Percentiles rank a stretch among this genome's conserved stretches.
Evolutionary conservation across 2,797 vertebrate species (phyloP).

Genomic region (Sciurus vulgaris): DNA sequence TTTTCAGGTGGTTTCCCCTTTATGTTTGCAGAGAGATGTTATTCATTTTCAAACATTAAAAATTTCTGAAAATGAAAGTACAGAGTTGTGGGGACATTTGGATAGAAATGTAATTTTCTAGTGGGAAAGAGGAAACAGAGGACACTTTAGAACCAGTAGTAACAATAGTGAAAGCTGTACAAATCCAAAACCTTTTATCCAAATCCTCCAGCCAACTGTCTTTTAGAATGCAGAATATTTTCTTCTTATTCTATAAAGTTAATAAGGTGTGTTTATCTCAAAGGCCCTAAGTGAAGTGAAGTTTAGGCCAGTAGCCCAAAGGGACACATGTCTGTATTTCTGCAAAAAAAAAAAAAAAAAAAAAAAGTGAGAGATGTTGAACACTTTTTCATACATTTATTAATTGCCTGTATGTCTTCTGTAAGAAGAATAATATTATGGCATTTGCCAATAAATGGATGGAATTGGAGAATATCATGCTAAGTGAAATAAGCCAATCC

Average conservation of each 20-base stretch:
- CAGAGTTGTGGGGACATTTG: neutral
- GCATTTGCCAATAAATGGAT: too few relatives aligned
- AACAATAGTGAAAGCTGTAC: neutral
- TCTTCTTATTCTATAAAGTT: neutral
- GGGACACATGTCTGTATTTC: neutral
- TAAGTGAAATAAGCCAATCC: too few relatives aligned
- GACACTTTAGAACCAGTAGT: neutral
- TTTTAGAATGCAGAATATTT: neutral
- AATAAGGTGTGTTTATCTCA: neutral
- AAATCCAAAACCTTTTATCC: neutral
- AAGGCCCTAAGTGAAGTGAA: neutral
- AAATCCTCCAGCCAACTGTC: neutral
- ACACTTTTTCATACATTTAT: too few relatives aligned
- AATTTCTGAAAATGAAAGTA: neutral
- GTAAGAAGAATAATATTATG: too few relatives aligned
- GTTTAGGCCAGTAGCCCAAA: neutral
- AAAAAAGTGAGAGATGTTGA: too few relatives aligned
- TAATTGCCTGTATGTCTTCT: too few relatives aligned
- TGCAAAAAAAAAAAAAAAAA: neutral
- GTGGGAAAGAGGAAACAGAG: neutral
- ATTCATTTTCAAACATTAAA: conserved; percentile 12
- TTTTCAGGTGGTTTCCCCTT: neutral
- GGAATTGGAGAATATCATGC: too few relatives aligned
- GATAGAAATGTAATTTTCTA: neutral
- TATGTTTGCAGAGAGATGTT: neutral